A percentile compares a stretch with the other conserved stretches of the same genome.
Conservation (phyloP, 1,140 invertebrate genomes). For the Drosophila kurseongensis region DNA sequence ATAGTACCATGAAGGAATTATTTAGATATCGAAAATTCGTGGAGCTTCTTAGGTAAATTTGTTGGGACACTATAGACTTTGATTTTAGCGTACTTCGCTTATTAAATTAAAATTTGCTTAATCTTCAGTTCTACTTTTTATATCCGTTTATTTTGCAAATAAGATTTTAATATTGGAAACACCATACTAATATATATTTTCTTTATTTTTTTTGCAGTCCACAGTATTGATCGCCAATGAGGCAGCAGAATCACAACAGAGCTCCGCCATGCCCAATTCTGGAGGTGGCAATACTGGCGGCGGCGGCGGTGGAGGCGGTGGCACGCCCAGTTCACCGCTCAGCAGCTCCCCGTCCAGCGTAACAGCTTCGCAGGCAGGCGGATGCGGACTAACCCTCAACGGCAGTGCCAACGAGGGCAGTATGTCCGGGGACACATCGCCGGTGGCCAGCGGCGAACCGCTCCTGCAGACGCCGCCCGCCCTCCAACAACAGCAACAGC, state of each 20-base stretch:
- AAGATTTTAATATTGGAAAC: background rate
- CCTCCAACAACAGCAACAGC: slow-evolving; percentile 50
- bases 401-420: slow-evolving; percentile 76
- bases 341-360: slow-evolving; percentile 75
- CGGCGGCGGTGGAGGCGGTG: slow-evolving; percentile 51
- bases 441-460: slow-evolving; percentile 69
- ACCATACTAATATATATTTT: slow-evolving; percentile 15
- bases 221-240: slow-evolving; percentile 84
- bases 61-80: too few species aligned
- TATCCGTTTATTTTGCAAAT: too few species aligned
- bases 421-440: slow-evolving; percentile 69
- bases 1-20: too few species aligned
- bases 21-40: too few species aligned
- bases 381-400: slow-evolving; percentile 74
- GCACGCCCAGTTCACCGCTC: slow-evolving; percentile 61
- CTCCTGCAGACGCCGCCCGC: slow-evolving; percentile 69
- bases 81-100: too few species aligned
- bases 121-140: too few species aligned
- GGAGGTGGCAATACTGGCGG: slow-evolving; percentile 47
- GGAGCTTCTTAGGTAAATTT: too few species aligned
- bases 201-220: slow-evolving; percentile 62
- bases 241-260: slow-evolving; percentile 74
- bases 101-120: too few species aligned
- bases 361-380: slow-evolving; percentile 65
- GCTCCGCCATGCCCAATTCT: slow-evolving; percentile 54